Conservation (phyloP, 2,113 vertebrate genomes). For the Microcebus tavaratra region DNA sequence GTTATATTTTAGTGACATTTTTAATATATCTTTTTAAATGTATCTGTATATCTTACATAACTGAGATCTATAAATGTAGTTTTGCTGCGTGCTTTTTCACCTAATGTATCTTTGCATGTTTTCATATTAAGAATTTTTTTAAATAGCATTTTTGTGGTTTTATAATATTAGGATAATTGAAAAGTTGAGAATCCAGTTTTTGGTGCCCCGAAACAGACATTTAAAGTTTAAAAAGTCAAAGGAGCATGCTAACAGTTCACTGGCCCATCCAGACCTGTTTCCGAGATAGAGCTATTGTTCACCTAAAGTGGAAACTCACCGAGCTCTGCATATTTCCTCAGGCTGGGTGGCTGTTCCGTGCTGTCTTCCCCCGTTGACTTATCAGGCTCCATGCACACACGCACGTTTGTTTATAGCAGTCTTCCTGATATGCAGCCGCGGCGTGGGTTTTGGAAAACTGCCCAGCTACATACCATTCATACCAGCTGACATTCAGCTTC, state of each 20-base stretch:
- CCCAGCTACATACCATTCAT: conserved; percentile 75
- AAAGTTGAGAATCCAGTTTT: conserved; percentile 9
- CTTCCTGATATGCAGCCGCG: conserved; percentile 69
- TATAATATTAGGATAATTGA: background rate
- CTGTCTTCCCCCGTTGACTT: conserved; percentile 65
- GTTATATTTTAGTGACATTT: conserved; percentile 1
- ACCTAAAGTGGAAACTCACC: conserved; percentile 54
- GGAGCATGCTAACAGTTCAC: background rate
- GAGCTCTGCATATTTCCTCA: conserved; percentile 46
- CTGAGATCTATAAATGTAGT: background rate
- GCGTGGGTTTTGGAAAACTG: conserved; percentile 71
- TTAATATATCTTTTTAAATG: conserved; percentile 16
- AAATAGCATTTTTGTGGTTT: background rate
- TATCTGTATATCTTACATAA: background rate
- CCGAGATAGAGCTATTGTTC: conserved; percentile 59
- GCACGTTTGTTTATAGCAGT: conserved; percentile 72
- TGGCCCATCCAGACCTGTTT: conserved; percentile 23
- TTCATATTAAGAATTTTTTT: background rate
- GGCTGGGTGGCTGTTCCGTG: background rate
- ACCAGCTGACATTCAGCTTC: conserved; percentile 55
- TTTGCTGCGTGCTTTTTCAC: background rate
- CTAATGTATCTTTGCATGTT: background rate
- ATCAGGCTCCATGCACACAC: conserved; percentile 72
- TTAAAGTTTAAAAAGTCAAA: conserved; percentile 3
- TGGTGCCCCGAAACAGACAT: background rate